Evolutionary conservation across 1,140 invertebrate genomes (phyloP).

Genomic region (Dendrolimus punctatus): DNA sequence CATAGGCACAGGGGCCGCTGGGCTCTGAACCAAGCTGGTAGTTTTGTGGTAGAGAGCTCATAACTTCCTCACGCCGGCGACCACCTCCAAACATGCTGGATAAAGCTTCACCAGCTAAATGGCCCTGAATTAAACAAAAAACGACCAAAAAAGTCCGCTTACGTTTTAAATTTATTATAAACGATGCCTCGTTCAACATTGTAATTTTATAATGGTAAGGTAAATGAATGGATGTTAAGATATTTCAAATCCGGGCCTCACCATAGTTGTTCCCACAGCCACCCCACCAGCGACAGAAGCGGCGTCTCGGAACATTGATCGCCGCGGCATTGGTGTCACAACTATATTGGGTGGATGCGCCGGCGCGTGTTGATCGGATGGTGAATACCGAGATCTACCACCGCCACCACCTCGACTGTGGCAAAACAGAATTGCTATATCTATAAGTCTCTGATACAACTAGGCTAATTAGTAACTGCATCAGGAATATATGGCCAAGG

Average conservation of each 20-base stretch:
- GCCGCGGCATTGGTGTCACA: slow-evolving; percentile 41
- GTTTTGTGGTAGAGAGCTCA: slow-evolving; percentile 37
- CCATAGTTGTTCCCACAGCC: slow-evolving; percentile 51
- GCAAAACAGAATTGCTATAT: not conserved
- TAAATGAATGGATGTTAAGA: not conserved
- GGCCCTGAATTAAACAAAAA: slow-evolving; percentile 73
- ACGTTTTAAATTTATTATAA: no score
- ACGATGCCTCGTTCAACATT: no score
- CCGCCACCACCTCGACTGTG: slow-evolving; percentile 1
- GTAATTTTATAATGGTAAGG: not conserved
- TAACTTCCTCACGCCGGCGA: slow-evolving; percentile 73
- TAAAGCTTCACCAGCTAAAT: slow-evolving; percentile 86
- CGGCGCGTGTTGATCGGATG: slow-evolving; percentile 33
- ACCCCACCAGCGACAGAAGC: slow-evolving; percentile 57
- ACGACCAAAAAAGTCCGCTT: not conserved
- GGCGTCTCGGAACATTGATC: slow-evolving; percentile 51
- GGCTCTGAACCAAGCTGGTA: slow-evolving; percentile 42
- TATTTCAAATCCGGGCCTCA: slow-evolving; percentile 11
- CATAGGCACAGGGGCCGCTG: slow-evolving; percentile 53
- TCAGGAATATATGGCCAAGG: no score
- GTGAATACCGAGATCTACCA: slow-evolving; percentile 27
- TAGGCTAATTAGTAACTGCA: no score
- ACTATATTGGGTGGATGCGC: slow-evolving; percentile 26
- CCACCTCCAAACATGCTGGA: slow-evolving; percentile 83
- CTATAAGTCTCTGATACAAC: no score